Evolutionary conservation across 2,888 invertebrate genomes (phyloP).

Genomic region (Rhimphoctona megacephalus): DNA sequence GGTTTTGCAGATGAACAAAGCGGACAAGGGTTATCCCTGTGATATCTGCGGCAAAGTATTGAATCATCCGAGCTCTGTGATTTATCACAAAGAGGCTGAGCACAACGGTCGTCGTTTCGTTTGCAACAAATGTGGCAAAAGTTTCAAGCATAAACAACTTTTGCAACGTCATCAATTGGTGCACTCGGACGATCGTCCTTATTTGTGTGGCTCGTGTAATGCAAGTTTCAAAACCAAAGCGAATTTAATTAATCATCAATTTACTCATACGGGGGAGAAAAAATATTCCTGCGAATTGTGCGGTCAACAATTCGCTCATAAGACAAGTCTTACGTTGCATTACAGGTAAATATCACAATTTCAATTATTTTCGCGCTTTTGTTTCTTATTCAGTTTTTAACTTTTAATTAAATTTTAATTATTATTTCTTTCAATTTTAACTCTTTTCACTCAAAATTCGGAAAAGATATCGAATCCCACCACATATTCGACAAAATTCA

Average conservation of each 20-base stretch:
- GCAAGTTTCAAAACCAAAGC: slow-evolving; percentile 90
- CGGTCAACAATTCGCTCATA: slow-evolving; percentile 91
- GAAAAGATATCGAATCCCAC: no score
- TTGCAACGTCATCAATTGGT: slow-evolving; percentile 92
- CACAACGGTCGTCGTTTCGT: slow-evolving; percentile 90
- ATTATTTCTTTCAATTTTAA: neutral
- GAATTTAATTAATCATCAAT: slow-evolving; percentile 90
- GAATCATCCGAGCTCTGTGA: slow-evolving; percentile 90
- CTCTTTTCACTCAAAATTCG: no score
- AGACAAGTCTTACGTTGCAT: slow-evolving; percentile 91
- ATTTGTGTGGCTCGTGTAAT: slow-evolving; percentile 87
- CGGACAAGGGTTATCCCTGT: slow-evolving; percentile 87
- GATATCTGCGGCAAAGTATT: slow-evolving; percentile 89
- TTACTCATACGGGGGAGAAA: slow-evolving; percentile 90
- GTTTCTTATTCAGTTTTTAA: neutral
- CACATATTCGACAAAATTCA: neutral
- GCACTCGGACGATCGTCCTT: slow-evolving; percentile 90
- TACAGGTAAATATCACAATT: slow-evolving; percentile 83
- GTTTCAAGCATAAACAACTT: slow-evolving; percentile 91
- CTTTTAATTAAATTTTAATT: neutral
- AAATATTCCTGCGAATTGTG: slow-evolving; percentile 90
- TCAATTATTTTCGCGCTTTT: neutral
- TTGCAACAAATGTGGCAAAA: slow-evolving; percentile 91
- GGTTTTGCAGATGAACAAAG: slow-evolving; percentile 81
- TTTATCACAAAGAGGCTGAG: slow-evolving; percentile 91